Evolutionary conservation across 2,113 vertebrate species (phyloP).

Genomic region (Cephalopterus ornatus): DNA sequence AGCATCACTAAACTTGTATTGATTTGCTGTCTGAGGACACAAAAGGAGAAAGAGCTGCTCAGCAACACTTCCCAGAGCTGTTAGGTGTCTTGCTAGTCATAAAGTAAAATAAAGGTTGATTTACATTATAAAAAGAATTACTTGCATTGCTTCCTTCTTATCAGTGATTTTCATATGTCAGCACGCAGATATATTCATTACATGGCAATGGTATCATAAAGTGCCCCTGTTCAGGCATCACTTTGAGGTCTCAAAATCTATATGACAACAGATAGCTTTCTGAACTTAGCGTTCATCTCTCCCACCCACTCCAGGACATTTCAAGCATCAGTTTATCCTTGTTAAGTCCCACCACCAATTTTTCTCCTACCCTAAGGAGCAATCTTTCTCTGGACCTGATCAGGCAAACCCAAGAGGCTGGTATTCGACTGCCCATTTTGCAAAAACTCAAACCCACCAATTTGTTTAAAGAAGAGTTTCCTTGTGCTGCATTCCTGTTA

Average conservation of each 20-base stretch:
- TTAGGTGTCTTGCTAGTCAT: neutral
- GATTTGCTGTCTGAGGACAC: neutral
- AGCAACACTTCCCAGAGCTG: neutral
- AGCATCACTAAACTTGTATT: neutral
- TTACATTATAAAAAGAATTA: neutral
- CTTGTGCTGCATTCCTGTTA: slow-evolving; percentile 14
- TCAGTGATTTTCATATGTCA: neutral
- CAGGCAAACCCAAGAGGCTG: neutral
- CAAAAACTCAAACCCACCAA: neutral
- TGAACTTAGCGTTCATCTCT: neutral
- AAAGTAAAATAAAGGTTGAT: neutral
- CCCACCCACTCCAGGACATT: neutral
- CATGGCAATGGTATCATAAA: neutral
- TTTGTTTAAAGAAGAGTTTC: neutral
- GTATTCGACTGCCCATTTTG: rapidly evolving
- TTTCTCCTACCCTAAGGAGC: neutral
- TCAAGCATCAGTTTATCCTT: neutral
- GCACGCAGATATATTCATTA: neutral
- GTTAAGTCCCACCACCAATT: neutral
- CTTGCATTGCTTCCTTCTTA: neutral
- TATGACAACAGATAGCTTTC: neutral
- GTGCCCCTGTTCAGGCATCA: neutral
- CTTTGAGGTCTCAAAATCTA: neutral
- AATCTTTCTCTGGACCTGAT: neutral
- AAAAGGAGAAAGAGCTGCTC: neutral